A percentile compares a stretch with the other conserved stretches of the same genome.
Conservation (phyloP, 2,797 vertebrate species). For the Macropus fuliginosus region DNA sequence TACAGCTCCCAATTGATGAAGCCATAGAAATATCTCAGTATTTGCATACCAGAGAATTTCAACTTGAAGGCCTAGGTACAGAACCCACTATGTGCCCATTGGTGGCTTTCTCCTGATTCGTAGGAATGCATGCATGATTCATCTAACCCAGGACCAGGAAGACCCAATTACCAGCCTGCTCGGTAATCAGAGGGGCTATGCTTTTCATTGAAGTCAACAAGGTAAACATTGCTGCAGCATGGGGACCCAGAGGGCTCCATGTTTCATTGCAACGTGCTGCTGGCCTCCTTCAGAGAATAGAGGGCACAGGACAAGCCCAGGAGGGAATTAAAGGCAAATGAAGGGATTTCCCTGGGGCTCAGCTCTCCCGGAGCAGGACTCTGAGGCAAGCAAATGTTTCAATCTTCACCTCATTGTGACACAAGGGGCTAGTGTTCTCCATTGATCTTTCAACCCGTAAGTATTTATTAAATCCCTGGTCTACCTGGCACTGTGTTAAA, state of each 20-base stretch:
- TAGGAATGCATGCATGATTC: not conserved
- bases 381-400: conserved; percentile 54
- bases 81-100: not conserved
- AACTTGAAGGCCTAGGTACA: not conserved
- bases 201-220: conserved; percentile 41
- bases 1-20: not conserved
- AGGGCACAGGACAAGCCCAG: not conserved
- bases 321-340: conserved; percentile 34
- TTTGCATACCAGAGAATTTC: conserved; percentile 23
- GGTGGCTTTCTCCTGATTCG: not conserved
- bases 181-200: conserved; percentile 62
- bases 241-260: conserved; percentile 52
- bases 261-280: conserved; percentile 67
- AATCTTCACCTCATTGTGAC: conserved; percentile 18
- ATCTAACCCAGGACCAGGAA: conserved; percentile 32
- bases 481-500: not conserved
- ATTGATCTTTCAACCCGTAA: not conserved
- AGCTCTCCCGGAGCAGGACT: conserved; percentile 50
- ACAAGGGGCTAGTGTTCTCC: not conserved
- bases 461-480: not conserved
- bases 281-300: conserved; percentile 60
- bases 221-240: conserved; percentile 28
- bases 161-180: not conserved
- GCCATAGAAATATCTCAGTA: not conserved
- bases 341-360: conserved; percentile 56